Base-by-base conservation (phyloP, 1,140 invertebrate genomes). In the Atta colombica region DNA sequence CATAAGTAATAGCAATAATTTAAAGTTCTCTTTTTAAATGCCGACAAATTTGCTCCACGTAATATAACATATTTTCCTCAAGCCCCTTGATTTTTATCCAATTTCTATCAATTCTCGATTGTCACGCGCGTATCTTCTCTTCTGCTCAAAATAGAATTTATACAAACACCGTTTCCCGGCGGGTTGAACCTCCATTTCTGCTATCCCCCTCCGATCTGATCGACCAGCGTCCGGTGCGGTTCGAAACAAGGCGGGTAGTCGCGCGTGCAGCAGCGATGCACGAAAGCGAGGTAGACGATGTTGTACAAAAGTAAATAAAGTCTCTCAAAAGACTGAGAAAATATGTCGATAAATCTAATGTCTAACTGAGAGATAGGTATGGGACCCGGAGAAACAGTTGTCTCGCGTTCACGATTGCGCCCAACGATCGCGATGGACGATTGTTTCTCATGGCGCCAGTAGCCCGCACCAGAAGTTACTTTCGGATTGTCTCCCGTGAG, bases 331-430 rank as follows among this genome's bases (percentile, higher is more conserved):
- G 75, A 86, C 87, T 78, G 66, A 92, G 92, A 92, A 93, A 93
- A 92, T 93, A 93, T 90, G 88, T 91, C 91, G 90, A 93, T 93
- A 93, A 93, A 93, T 93, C 90, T 92, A 92, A 87, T 74, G 88
- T 90, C 87, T 92, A 87, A 72, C 69, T 69, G 86, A 90, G 86
- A 91, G 86, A 90, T 93, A 91, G 91, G 77, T 89, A 53, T 14
- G 39, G 28, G 12, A 31, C 49, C 69, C 12, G 1, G 89, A 63
- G n/a, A 86, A 90, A 88, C 55, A 77, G 75, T 53, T 88, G 77
- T 74, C 89, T 35, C 18, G 21, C 7, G 3, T 2, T n/a, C 21
- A 14, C 72, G 3, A 4, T 31, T 45, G 65, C 25, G 55, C 28
- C 18, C 21, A 45, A n/a, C 78, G 61, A 65, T 35, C 53, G 18